phyloP scores from a whole-genome alignment of 2,113 vertebrate genomes.

The Tricholaema leucomelas region DNA sequence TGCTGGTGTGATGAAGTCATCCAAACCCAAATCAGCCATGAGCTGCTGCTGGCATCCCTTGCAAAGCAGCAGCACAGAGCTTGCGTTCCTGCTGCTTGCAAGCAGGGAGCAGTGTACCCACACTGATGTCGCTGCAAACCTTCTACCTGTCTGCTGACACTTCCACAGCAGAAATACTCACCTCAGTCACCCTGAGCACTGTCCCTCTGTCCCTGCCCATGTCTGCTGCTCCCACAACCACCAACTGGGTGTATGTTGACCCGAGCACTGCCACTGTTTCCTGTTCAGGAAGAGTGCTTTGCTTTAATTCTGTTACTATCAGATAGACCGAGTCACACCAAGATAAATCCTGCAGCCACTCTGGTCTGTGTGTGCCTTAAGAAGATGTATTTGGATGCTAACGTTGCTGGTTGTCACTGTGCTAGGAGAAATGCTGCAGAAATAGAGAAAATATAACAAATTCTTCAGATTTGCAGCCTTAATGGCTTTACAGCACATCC shows the following conservation, averaged over 20 bases:
- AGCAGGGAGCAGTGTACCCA: constrained; percentile 53
- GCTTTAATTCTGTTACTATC: neutral
- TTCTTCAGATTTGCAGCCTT: constrained; percentile 45
- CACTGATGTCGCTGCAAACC: neutral
- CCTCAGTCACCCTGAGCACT: fast-evolving
- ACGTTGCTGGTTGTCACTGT: neutral
- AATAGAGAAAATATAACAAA: constrained; percentile 39
- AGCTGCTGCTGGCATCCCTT: neutral
- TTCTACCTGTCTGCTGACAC: fast-evolving
- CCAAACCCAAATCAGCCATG: fast-evolving
- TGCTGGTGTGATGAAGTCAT: fast-evolving
- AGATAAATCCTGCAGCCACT: neutral
- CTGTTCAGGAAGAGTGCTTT: neutral
- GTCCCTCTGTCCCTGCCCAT: neutral
- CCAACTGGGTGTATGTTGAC: fast-evolving
- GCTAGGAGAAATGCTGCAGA: neutral
- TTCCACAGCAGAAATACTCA: neutral
- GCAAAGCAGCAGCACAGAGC: neutral
- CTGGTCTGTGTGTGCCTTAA: neutral
- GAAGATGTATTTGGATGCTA: neutral
- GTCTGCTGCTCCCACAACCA: neutral
- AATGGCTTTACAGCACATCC: constrained; percentile 45
- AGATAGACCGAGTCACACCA: neutral
- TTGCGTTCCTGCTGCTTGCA: constrained; percentile 15
- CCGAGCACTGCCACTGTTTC: fast-evolving